Percentiles rank a stretch among this genome's conserved stretches.
These are phyloP conservation scores for Potamarius usumacintae DNA, from an alignment of 2,113 vertebrate species.

Conservation along the genomic window DNA sequence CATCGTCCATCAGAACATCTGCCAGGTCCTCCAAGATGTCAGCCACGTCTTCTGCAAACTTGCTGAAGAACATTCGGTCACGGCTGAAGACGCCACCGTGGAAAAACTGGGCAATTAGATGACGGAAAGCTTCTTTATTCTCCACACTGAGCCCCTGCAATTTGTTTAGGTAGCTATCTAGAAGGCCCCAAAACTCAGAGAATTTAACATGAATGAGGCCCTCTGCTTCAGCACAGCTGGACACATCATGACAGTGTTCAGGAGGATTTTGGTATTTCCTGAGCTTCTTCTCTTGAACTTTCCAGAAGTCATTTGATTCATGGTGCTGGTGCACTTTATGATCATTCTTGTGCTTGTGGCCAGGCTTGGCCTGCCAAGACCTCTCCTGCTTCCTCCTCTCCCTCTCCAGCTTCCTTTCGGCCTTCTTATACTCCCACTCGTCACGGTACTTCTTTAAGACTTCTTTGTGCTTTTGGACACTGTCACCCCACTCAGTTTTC, in stretches of 20 bases:
- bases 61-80: conserved; percentile 77
- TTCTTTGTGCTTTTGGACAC: conserved; percentile 63
- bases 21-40: conserved; percentile 83
- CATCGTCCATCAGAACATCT: conserved; percentile 76
- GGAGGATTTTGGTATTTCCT: conserved; percentile 66
- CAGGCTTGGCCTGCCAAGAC: conserved; percentile 63
- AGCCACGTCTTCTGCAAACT: conserved; percentile 77
- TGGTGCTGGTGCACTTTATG: conserved; percentile 52
- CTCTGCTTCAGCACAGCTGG: conserved; percentile 80
- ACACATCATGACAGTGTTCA: conserved; percentile 71
- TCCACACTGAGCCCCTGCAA: conserved; percentile 56
- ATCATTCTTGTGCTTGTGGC: conserved; percentile 38
- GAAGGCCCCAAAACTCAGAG: conserved; percentile 74
- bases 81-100: conserved; percentile 78
- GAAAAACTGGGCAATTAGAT: conserved; percentile 71
- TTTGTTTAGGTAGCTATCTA: conserved; percentile 78
- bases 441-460: conserved; percentile 67
- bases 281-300: conserved; percentile 67
- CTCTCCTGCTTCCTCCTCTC: conserved; percentile 70
- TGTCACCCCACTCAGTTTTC: conserved; percentile 54
- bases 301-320: conserved; percentile 63
- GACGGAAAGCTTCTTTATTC: conserved; percentile 68
- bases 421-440: conserved; percentile 69
- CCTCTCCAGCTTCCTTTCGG: conserved; percentile 63
- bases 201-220: conserved; percentile 79